Base-by-base conservation (phyloP, 2,888 invertebrate species). In the Hybos culiciformis region DNA sequence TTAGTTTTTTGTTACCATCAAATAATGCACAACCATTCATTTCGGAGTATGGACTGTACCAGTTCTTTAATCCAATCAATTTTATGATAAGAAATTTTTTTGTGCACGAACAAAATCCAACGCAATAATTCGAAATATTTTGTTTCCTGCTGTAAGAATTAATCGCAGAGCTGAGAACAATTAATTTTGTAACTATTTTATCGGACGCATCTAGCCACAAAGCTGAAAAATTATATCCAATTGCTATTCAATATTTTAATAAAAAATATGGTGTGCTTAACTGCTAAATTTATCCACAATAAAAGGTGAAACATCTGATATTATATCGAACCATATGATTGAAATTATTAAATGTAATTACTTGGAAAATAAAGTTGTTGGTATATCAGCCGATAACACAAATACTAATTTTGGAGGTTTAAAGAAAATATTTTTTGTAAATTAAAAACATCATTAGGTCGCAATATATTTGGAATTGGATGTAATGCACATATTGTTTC, bases 231-330 rank as follows among this genome's bases (percentile, higher is more conserved):
- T n/a, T n/a, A n/a, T n/a, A n/a, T n/a, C n/a, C n/a, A n/a, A n/a
- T n/a, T n/a, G n/a, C n/a, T n/a, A n/a, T n/a, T 38, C 38, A 37
- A 32, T 42, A 42, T 42, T 42, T 42, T 37, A 26, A 42, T 42
- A 32, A 29, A 37, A 43, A 36, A 39, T 43, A 43, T 39, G 43
- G 39, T 33, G 39, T 29, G 15, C 34, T 34, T 34, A 33, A 17
- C 33, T 33, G 5, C 11, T 33, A 33, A 33, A 33, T 12, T 26
- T 17, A 33, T 17, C 31, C 5, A 17, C 17, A 38, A 39, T 39
- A 37, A 40, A 41, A 44, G 44, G 41, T 37, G 41, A 44, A 41
- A 46, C 42, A 40, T 39, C 40, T 19, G 45, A 45, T 31, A 46
- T 46, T 23, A 23, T 46, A 37, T 46, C 42, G 23, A 39, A 21